A percentile compares a stretch with the other conserved stretches of the same genome.
phyloP scores from a whole-genome alignment of 2,888 invertebrate genomes.

The Pseudococcus jackbeardsleyi region DNA sequence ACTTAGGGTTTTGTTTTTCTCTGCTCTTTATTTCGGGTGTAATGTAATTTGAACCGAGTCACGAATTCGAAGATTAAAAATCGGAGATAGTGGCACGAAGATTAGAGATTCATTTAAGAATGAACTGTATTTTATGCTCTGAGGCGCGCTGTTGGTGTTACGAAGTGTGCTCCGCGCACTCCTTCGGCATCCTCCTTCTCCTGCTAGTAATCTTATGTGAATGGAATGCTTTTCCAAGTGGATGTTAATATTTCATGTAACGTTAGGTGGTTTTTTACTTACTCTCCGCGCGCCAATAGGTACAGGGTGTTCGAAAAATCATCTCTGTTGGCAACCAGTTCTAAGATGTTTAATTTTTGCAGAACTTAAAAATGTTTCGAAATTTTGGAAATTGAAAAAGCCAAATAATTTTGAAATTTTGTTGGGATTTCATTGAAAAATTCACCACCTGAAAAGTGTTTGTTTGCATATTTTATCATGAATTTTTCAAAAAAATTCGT shows the following conservation, averaged over 20 bases:
- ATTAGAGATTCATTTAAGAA: constrained; percentile 56
- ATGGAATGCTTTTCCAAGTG: constrained; percentile 58
- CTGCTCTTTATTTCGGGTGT: constrained; percentile 45
- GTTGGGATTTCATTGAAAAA: too few species aligned
- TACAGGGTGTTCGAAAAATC: constrained; percentile 15
- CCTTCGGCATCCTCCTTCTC: not conserved
- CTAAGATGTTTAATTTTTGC: too few species aligned
- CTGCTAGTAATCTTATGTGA: constrained; percentile 37
- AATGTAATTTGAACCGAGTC: constrained; percentile 60
- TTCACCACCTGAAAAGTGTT: too few species aligned
- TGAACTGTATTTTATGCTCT: constrained; percentile 39
- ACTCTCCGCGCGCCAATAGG: not conserved
- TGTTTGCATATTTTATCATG: too few species aligned
- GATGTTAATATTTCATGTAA: constrained; percentile 61
- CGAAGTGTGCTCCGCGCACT: constrained; percentile 34
- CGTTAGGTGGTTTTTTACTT: constrained; percentile 44
- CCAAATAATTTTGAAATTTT: too few species aligned
- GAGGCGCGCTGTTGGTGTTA: constrained; percentile 55
- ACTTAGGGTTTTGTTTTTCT: constrained; percentile 27
- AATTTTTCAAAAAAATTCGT: too few species aligned
- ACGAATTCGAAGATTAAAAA: constrained; percentile 57
- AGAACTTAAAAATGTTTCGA: too few species aligned
- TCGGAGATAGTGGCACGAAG: constrained; percentile 49
- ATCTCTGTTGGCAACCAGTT: too few species aligned
- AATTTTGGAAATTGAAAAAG: too few species aligned